These are phyloP conservation scores for Protomyctophum bolini DNA, from an alignment of 2,113 vertebrate genomes.

Conservation along the genomic window DNA sequence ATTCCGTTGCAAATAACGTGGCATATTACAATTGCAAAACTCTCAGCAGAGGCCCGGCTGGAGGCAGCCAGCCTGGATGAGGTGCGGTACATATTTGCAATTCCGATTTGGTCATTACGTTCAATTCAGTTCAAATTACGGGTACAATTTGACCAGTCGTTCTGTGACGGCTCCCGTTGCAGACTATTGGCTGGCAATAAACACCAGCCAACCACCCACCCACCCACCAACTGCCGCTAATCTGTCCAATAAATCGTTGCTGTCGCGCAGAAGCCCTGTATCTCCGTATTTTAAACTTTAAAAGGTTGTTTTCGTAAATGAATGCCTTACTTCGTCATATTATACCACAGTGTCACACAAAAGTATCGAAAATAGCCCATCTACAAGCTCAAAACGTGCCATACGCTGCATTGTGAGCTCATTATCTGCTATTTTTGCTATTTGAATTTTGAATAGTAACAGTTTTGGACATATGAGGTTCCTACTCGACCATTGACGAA, in stretches of 20 bases:
- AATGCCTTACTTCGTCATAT: too few relatives aligned
- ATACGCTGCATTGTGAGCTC: too few relatives aligned
- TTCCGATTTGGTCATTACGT: constrained; percentile 43
- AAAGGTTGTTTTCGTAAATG: too few relatives aligned
- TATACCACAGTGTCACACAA: too few relatives aligned
- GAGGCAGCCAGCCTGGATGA: constrained; percentile 11
- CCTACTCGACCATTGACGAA: neutral
- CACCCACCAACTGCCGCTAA: constrained; percentile 52
- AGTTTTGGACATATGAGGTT: too few relatives aligned
- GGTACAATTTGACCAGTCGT: constrained; percentile 40
- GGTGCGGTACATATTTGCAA: constrained; percentile 27
- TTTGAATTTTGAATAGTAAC: too few relatives aligned
- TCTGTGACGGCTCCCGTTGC: constrained; percentile 31
- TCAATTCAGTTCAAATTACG: constrained; percentile 33
- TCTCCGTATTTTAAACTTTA: too few relatives aligned
- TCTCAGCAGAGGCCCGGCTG: neutral
- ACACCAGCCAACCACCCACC: constrained; percentile 20
- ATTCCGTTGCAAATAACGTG: constrained; percentile 14
- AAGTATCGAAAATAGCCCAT: too few relatives aligned
- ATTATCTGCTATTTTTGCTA: too few relatives aligned
- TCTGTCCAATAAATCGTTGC: constrained; percentile 34
- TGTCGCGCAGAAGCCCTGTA: too few relatives aligned
- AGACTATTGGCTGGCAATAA: constrained; percentile 52
- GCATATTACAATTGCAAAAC: constrained; percentile 8
- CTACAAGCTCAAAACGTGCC: too few relatives aligned